A percentile compares a stretch with the other conserved stretches of the same genome.
Conservation (phyloP, 1,140 invertebrate genomes). For the Drosophila repleta region DNA sequence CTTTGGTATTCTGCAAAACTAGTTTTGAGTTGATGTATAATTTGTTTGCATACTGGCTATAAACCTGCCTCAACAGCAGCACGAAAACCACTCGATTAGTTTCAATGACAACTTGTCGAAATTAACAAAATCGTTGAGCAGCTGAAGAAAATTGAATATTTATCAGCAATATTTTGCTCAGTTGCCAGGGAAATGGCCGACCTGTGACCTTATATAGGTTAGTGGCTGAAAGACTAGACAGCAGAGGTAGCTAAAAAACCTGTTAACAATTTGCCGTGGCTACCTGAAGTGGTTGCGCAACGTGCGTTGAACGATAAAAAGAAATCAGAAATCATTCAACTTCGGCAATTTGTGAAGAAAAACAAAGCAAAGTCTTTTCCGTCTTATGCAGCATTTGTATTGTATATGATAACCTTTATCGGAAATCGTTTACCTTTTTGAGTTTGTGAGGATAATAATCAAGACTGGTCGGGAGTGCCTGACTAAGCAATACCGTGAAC, state of each 20-base stretch:
- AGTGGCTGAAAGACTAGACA: background rate
- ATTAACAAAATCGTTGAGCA: background rate
- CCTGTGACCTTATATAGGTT: slow-evolving; percentile 33
- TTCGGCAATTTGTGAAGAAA: background rate
- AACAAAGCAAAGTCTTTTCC: background rate
- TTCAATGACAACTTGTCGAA: slow-evolving; percentile 18
- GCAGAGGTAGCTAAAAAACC: background rate
- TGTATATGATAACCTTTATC: background rate
- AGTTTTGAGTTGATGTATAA: slow-evolving; percentile 1
- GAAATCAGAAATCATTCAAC: background rate
- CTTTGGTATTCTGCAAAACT: slow-evolving; percentile 6
- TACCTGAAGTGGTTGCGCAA: background rate
- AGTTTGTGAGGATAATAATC: too few relatives aligned
- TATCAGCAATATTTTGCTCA: background rate
- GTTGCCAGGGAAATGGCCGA: slow-evolving; percentile 21
- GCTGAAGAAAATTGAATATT: slow-evolving; percentile 8
- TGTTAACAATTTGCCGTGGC: too few relatives aligned
- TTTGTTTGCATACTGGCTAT: background rate
- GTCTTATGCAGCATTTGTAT: background rate
- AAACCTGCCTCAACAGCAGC: slow-evolving; percentile 8
- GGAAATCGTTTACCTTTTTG: too few relatives aligned
- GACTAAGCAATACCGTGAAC: too few relatives aligned
- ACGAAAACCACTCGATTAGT: background rate
- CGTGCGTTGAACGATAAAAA: background rate
- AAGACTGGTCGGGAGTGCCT: too few relatives aligned